phyloP scores from a whole-genome alignment of 2,797 vertebrate species.

The Myotis findleyi region DNA sequence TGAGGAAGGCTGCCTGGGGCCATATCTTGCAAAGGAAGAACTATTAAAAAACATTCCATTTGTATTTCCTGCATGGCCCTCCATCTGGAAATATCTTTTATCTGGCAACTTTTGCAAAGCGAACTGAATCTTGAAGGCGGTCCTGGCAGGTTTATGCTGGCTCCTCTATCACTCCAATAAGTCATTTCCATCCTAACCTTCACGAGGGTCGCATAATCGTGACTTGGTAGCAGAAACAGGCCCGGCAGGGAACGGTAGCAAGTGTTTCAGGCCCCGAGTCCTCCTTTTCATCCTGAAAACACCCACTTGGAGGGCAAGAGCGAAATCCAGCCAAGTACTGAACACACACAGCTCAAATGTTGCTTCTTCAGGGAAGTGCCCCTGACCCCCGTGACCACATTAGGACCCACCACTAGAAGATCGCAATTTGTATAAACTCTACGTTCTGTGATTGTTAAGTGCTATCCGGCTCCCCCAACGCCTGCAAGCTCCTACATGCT shows the following conservation, averaged over 20 bases:
- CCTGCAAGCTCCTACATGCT: neutral
- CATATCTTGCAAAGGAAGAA: slow-evolving; percentile 56
- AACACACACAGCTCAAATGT: neutral
- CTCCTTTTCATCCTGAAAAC: slow-evolving; percentile 36
- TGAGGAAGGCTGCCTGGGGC: slow-evolving; percentile 21
- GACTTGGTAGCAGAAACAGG: slow-evolving; percentile 58
- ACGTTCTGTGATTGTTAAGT: neutral
- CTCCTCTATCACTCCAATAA: slow-evolving; percentile 44
- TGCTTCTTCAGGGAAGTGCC: neutral
- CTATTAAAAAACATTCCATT: slow-evolving; percentile 65
- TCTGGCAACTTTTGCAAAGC: slow-evolving; percentile 63
- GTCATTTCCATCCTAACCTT: slow-evolving; percentile 64
- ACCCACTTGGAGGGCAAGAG: neutral
- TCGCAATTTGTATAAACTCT: neutral
- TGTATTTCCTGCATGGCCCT: slow-evolving; percentile 76
- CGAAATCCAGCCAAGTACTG: neutral
- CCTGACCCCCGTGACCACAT: neutral
- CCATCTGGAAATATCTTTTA: slow-evolving; percentile 79
- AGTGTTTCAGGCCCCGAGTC: neutral
- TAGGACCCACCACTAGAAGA: neutral
- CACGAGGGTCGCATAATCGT: neutral
- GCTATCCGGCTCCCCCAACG: neutral
- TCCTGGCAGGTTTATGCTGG: slow-evolving; percentile 63
- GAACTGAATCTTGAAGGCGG: slow-evolving; percentile 66
- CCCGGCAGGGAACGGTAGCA: neutral